Evolutionary conservation across 2,888 invertebrate genomes (phyloP).

Genomic region (Mesorhabditis belari): DNA sequence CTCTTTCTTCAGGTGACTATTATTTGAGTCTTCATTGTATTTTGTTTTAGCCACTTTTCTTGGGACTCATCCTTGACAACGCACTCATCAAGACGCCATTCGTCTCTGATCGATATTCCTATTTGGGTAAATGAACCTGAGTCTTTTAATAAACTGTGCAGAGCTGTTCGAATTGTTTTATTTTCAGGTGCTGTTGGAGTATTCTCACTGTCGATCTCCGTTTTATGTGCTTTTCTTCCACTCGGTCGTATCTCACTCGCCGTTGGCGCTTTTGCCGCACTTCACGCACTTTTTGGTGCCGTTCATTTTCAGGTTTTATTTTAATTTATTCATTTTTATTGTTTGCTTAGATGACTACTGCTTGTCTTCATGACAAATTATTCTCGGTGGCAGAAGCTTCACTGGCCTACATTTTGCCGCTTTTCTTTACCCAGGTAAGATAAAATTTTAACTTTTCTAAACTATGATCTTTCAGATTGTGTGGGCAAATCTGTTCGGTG

Average conservation of each 20-base stretch:
- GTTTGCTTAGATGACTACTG: too few species aligned
- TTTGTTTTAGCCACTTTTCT: constrained; percentile 25
- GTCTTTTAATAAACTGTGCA: constrained; percentile 4
- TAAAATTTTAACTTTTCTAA: too few species aligned
- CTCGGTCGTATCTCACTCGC: constrained; percentile 20
- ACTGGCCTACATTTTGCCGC: neutral
- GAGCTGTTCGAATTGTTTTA: neutral
- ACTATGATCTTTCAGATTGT: too few species aligned
- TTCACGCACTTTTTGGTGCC: constrained; percentile 21
- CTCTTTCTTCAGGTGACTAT: constrained; percentile 24
- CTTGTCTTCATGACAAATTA: neutral
- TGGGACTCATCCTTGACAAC: constrained; percentile 22
- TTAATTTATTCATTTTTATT: too few species aligned
- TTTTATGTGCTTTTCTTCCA: constrained; percentile 14
- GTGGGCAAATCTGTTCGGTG: too few species aligned
- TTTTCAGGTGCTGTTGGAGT: neutral
- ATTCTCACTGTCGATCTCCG: neutral
- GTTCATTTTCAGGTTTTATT: constrained; percentile 32
- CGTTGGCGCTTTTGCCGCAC: constrained; percentile 15
- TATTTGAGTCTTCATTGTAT: constrained; percentile 18
- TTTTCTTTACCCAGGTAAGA: neutral
- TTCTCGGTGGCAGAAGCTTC: neutral
- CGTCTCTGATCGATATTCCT: constrained; percentile 3
- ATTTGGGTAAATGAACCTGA: neutral
- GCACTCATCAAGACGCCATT: constrained; percentile 2